Conservation (phyloP, 2,797 vertebrate genomes). For the Alfaro cultratus region DNA sequence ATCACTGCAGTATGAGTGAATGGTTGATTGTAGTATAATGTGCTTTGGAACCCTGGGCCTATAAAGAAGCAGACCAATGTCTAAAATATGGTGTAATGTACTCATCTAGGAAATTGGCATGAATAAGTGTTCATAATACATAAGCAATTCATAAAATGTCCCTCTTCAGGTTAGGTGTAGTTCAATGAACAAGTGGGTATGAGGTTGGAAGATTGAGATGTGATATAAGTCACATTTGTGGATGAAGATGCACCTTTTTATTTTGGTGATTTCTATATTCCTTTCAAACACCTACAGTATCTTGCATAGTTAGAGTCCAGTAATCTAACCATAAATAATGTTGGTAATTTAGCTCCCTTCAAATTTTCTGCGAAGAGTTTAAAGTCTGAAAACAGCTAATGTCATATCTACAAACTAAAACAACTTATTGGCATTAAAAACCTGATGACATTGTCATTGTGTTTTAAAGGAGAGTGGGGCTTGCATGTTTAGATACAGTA, state of each 20-base stretch:
- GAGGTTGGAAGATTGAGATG: background rate
- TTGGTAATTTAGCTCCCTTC: background rate
- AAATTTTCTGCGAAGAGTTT: background rate
- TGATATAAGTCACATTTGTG: background rate
- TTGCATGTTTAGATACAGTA: background rate
- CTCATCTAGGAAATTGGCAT: background rate
- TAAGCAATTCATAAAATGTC: background rate
- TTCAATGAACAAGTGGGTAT: background rate
- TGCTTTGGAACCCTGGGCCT: background rate
- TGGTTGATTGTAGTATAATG: background rate
- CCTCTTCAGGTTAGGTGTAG: background rate
- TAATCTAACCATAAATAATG: background rate
- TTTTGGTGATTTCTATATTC: background rate
- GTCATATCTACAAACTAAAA: conserved; percentile 3
- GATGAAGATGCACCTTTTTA: background rate
- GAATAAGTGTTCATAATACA: background rate
- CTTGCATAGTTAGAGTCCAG: background rate
- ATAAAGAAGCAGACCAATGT: background rate
- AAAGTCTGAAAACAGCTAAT: conserved; percentile 21
- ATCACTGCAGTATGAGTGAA: background rate
- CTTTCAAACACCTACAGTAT: background rate
- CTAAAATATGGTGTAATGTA: background rate
- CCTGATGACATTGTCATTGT: background rate
- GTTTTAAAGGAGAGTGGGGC: background rate
- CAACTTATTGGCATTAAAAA: background rate